Base-by-base conservation (phyloP, 2,797 vertebrate genomes). In the Crypturellus tataupa region DNA sequence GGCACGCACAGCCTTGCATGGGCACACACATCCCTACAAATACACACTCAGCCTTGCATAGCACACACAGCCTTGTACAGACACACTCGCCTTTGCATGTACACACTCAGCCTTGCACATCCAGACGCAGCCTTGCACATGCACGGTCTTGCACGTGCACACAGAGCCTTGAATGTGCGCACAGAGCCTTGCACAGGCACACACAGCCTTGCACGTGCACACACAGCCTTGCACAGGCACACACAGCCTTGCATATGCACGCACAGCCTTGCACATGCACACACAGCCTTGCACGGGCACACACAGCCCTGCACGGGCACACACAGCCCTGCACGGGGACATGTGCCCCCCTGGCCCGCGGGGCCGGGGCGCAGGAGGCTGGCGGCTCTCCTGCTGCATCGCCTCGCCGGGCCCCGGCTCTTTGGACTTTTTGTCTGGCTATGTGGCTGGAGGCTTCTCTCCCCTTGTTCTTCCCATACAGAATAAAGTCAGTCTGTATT, bases 401-500 rank as follows among this genome's bases (percentile, higher is more conserved):
- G 46, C 81, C 94, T 85, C 94, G 89, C 94, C 58, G 1, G 58
- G 76, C 64, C 91, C 90, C 49, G 44, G 92, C 95, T 87, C 94
- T 96, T 78, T 84, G 95, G 92, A 95, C 88, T 96, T 97, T 90
- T 94, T 96, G 93, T 97, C 96, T 97, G 85, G 56, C 37, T 67
- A 68, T 94, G 85, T 94, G 97, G 97, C 96, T 95, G 96, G 97
- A 98, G 96, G 90, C 98, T 98, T 98, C 98, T 98, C 98, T 98
- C 94, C 79, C 97, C 97, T 96, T 97, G 97, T 98, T 98, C 98
- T 98, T 98, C 98, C 98, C 98, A 98, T 98, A 98, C 98, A 99
- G 99, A 99, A 99, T 99, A 99, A 99, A 99, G 99, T 99, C 99
- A 99, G 99, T 98, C 99, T 99, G 98, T 98, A 99, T 99, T 99